These are phyloP conservation scores for Tor tambroides DNA, from an alignment of 2,113 vertebrate species.

Conservation along the genomic window DNA sequence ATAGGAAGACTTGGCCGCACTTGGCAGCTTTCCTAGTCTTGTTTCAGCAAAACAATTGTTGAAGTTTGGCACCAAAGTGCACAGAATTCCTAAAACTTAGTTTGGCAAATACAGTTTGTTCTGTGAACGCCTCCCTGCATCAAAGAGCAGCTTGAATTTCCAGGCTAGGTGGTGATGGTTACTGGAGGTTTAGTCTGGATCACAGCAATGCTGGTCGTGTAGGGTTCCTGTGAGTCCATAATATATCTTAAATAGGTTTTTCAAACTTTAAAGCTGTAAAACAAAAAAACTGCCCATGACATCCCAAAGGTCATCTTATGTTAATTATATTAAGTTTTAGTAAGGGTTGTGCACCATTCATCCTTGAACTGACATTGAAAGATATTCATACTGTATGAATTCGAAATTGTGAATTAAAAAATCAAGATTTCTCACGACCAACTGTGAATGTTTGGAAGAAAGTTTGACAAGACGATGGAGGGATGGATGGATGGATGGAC, in stretches of 20 bases:
- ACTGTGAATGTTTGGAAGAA: background rate
- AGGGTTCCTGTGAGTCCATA: background rate
- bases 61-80: background rate
- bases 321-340: background rate
- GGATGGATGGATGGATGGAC: background rate
- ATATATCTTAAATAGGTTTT: background rate
- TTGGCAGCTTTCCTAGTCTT: background rate
- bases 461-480: background rate
- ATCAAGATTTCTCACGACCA: background rate
- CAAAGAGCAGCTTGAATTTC: background rate
- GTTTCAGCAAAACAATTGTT: background rate
- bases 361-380: background rate
- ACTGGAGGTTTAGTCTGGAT: background rate
- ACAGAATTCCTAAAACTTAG: background rate
- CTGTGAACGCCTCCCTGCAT: background rate
- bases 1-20: background rate
- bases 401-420: background rate
- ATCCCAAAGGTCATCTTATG: background rate
- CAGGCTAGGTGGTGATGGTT: background rate
- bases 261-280: background rate
- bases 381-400: background rate
- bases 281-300: background rate
- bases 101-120: background rate
- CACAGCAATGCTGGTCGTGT: background rate
- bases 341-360: background rate